phyloP scores from a whole-genome alignment of 2,888 invertebrate species.

The Papilio elwesi region DNA sequence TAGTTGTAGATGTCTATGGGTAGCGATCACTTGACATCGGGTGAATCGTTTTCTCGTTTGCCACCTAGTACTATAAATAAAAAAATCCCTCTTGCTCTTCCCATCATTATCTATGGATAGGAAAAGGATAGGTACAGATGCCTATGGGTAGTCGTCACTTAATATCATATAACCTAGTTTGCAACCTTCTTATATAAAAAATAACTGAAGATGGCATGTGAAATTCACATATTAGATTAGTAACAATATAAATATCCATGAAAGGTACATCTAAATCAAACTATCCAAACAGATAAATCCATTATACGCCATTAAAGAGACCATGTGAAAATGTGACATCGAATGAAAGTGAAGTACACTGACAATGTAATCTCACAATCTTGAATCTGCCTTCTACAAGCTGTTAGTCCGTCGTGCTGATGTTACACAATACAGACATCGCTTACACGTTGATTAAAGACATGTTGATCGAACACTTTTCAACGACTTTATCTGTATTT shows the following conservation, averaged over 20 bases:
- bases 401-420: slow-evolving; percentile 46
- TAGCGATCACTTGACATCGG: too few species aligned
- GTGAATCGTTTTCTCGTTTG: too few species aligned
- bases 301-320: slow-evolving; percentile 32
- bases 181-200: too few species aligned
- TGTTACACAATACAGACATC: slow-evolving; percentile 53
- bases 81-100: too few species aligned
- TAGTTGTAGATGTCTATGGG: too few species aligned
- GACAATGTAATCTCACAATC: slow-evolving; percentile 65
- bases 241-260: neutral
- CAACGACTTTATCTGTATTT: neutral
- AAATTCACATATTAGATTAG: neutral
- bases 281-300: slow-evolving; percentile 16
- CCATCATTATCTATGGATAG: too few species aligned
- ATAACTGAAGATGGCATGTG: too few species aligned
- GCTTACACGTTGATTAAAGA: slow-evolving; percentile 6
- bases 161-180: too few species aligned
- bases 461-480: neutral
- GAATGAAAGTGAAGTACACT: slow-evolving; percentile 46
- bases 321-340: slow-evolving; percentile 41
- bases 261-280: neutral
- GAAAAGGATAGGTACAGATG: too few species aligned
- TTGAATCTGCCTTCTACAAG: slow-evolving; percentile 50
- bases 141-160: too few species aligned
- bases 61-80: too few species aligned